Base-by-base conservation (phyloP, 2,113 vertebrate genomes). In the Capra hircus region DNA sequence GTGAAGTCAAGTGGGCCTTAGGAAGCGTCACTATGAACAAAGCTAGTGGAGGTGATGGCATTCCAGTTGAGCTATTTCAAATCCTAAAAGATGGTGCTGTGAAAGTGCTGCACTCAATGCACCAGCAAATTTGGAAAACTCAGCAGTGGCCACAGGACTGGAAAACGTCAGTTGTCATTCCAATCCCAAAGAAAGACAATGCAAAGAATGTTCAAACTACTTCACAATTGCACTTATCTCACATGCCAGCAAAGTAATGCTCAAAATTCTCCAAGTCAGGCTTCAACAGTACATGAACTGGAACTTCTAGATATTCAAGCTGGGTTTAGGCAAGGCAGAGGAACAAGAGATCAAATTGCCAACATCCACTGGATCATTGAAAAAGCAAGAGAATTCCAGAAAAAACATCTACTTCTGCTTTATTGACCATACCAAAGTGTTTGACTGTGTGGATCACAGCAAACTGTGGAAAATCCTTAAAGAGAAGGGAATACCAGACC, bases 151-250 rank as follows among this genome's bases (percentile, higher is more conserved):
- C n/a, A 40, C 67, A 40, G n/a, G 5, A 71, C 10, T 40, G n/a
- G n/a, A 71, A 71, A 71, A 23, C 0, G 0, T 40, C 67, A 40
- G 9, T 23, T 71, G 40, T 71, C 10, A 0, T 71, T 71, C 2
- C 67, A 71, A 23, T 40, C 10, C 67, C n/a, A 40, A 40, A 71
- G 10, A 40, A 71, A 71, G n/a, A 10, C 19, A 71, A 40, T 40
- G n/a, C 67, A 23, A 71, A 71, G 67, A 40, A 40, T 71, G 19
- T 10, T 9, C 5, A 40, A 71, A 71, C 19, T 71, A 12, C 10
- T 3, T 6, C 67, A 71, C 67, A 71, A 23, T 71, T 71, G 67
- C 19, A 23, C 2, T 71, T 12, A 40, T 40, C 67, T 71, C 19
- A 71, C 19, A 23, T 11, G n/a, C n/a, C 17, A 40, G n/a, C 4